Evolutionary conservation across 1,140 invertebrate genomes (phyloP), one percentile per base, ranked within the genome.

Genomic region (Ceratitis capitata): DNA sequence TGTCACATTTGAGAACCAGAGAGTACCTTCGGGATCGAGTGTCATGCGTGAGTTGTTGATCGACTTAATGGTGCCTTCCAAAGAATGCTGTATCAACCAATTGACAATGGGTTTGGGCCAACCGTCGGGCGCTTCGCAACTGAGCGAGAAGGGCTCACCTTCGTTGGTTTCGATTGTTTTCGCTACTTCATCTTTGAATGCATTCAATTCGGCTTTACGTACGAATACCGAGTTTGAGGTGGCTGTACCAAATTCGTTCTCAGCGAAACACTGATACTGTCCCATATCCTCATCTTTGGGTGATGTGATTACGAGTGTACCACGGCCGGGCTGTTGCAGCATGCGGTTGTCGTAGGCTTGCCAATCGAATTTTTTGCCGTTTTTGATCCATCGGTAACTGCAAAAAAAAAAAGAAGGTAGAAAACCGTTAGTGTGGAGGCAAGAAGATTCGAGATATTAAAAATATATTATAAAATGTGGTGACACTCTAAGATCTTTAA

Each of bases 261-360:
- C 94, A 0, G 98, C 98, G 92, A 98, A 98, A 93, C 99, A 99
- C 91, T 99, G 98, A 92, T 99, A 99, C 88, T 99, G 96, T 45
- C 98, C 98, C 42, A 98, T 93, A 92, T 99, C 98, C 89, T 98
- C 98, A 88, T 98, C 96, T 84, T 95, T 93, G 0, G 98, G 98
- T 86, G 94, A 94, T 51, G 96, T 96, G 84, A 99, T 96, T 6
- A 98, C 96, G 14, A 99, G 92, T 0, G 98, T 98, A 84, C 98
- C 98, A 87, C 97, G 93, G 1, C 97, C 97, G 0, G 97, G 96
- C 88, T 98, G 97, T 90, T 98, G 97, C 1, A 96, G 96, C 90
- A 99, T 98, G 87, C 98, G 95, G 87, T 98, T 96, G 89, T 98
- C 97, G 91, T 98, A 98, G 1, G 96, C 95, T 89, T 97, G 95